Percentiles rank a stretch among this genome's conserved stretches.
These are phyloP conservation scores for Asobara japonica DNA, from an alignment of 1,140 invertebrate species.

Conservation along the genomic window DNA sequence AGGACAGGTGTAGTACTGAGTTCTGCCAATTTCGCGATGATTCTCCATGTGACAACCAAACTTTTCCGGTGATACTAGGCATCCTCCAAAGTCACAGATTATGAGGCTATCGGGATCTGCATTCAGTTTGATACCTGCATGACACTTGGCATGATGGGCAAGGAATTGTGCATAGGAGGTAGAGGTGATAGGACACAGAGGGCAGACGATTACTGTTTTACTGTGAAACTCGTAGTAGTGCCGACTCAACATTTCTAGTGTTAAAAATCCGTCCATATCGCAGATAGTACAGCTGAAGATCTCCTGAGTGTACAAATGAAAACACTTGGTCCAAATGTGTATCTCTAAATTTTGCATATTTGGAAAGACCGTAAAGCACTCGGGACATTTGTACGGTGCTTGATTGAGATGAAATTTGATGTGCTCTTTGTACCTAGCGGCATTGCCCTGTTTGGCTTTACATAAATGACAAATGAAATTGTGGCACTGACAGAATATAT, in stretches of 20 bases:
- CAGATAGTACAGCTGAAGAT: constrained; percentile 54
- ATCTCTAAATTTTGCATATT: constrained; percentile 44
- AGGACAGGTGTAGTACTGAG: constrained; percentile 56
- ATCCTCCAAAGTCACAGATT: constrained; percentile 49
- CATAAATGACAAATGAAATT: constrained; percentile 56
- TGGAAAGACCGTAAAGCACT: constrained; percentile 47
- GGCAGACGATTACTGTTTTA: constrained; percentile 45
- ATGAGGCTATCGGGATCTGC: constrained; percentile 41
- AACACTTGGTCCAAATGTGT: constrained; percentile 57
- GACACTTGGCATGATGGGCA: constrained; percentile 44
- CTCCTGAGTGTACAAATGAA: constrained; percentile 48
- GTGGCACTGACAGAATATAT: constrained; percentile 51
- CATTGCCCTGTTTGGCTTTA: constrained; percentile 47
- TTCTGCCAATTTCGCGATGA: constrained; percentile 45
- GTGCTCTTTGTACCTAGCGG: constrained; percentile 46
- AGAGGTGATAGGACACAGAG: constrained; percentile 47
- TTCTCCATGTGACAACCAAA: constrained; percentile 48
- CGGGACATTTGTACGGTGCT: constrained; percentile 50
- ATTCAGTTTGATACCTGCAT: constrained; percentile 16
- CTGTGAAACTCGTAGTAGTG: constrained; percentile 56
- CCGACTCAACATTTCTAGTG: constrained; percentile 51
- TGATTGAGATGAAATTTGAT: constrained; percentile 52
- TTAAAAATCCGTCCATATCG: constrained; percentile 55
- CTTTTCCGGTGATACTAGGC: constrained; percentile 45
- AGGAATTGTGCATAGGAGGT: constrained; percentile 41